These are phyloP conservation scores for Atrina japonica DNA, from an alignment of 2,888 invertebrate genomes.

Conservation along the genomic window DNA sequence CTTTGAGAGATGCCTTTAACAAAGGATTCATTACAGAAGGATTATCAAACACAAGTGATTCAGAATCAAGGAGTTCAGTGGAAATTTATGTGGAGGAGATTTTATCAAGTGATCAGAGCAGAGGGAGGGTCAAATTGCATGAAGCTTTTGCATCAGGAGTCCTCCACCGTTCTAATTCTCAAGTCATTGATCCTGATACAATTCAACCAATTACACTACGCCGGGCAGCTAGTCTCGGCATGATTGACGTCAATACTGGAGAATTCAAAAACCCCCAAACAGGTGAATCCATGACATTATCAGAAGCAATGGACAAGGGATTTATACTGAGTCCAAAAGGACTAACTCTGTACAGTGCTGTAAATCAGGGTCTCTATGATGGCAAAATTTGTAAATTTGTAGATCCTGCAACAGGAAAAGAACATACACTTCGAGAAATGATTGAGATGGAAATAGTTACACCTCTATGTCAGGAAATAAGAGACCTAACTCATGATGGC, in stretches of 20 bases:
- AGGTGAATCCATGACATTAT: conserved; percentile 68
- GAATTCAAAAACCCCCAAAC: conserved; percentile 75
- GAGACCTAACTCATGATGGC: conserved; percentile 67
- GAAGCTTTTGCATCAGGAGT: conserved; percentile 73
- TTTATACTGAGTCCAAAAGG: conserved; percentile 74
- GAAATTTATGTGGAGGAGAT: conserved; percentile 72
- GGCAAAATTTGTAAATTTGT: conserved; percentile 78
- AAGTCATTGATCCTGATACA: conserved; percentile 75
- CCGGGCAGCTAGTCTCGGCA: conserved; percentile 82
- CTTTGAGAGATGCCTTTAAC: conserved; percentile 82
- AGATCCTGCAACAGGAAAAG: conserved; percentile 64
- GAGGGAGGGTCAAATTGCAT: conserved; percentile 64
- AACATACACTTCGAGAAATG: conserved; percentile 78
- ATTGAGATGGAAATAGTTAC: conserved; percentile 76
- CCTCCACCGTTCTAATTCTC: conserved; percentile 70
- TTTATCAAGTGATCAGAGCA: conserved; percentile 59
- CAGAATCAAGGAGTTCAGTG: conserved; percentile 62
- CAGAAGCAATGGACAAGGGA: conserved; percentile 71
- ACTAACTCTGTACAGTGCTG: conserved; percentile 71
- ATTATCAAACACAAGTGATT: conserved; percentile 35
- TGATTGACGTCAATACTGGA: conserved; percentile 73
- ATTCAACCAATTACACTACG: conserved; percentile 70
- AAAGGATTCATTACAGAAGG: conserved; percentile 81
- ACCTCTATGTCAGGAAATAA: conserved; percentile 63
- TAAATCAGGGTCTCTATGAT: conserved; percentile 80